Conservation (phyloP, 2,888 invertebrate genomes). For the Lepetodrilus schrolli region DNA sequence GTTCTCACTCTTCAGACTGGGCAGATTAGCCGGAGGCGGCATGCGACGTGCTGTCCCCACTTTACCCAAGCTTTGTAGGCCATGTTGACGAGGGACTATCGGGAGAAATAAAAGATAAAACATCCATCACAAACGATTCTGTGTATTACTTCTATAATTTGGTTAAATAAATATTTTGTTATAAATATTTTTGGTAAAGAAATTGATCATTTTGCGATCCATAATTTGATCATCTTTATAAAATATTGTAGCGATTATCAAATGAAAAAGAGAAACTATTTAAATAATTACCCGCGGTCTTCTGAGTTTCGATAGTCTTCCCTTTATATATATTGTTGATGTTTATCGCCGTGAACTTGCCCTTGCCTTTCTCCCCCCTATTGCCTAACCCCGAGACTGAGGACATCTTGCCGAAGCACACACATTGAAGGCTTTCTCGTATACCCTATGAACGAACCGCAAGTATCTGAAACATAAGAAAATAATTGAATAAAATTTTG, state of each 20-base stretch:
- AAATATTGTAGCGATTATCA: too few species aligned
- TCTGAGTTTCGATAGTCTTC: conserved; percentile 76
- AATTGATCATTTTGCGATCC: too few species aligned
- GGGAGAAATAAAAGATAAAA: not conserved
- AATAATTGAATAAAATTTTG: not conserved
- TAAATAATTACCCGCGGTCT: conserved; percentile 73
- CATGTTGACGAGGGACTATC: conserved; percentile 92
- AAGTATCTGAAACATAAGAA: conserved; percentile 51
- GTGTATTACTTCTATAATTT: too few species aligned
- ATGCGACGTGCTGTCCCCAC: conserved; percentile 96
- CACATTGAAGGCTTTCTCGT: conserved; percentile 86
- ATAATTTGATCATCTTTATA: too few species aligned
- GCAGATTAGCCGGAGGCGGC: conserved; percentile 93
- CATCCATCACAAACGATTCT: too few species aligned
- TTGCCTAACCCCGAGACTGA: conserved; percentile 92
- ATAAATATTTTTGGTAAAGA: too few species aligned
- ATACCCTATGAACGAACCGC: conserved; percentile 82
- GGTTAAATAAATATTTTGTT: too few species aligned
- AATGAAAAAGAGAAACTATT: too few species aligned
- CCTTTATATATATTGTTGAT: conserved; percentile 95
- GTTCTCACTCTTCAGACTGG: conserved; percentile 98
- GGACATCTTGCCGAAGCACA: conserved; percentile 95
- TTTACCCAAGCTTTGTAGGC: conserved; percentile 99
- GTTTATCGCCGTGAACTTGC: conserved; percentile 96
- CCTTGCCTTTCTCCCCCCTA: conserved; percentile 90